Base-by-base conservation (phyloP, 2,888 invertebrate genomes). In the Oeneis ivallda region DNA sequence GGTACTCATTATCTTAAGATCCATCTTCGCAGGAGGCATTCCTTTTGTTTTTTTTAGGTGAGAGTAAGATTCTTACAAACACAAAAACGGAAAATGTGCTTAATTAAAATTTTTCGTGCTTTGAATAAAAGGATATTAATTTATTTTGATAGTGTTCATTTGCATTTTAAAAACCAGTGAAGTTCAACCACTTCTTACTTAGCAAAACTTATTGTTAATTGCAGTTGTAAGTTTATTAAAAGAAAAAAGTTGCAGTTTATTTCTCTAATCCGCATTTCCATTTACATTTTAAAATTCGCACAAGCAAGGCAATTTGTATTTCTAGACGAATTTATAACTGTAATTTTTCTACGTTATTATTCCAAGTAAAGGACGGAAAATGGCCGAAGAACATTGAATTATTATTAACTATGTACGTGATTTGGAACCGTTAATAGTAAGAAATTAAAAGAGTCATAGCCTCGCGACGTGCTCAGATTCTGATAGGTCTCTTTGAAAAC, bases 1-100 rank as follows among this genome's bases (percentile, higher is more conserved):
- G 50, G 60, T 61, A 52, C 50, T 67, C 64, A 67, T 67, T 67
- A 64, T 57, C 61, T 64, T 67, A 67, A 67, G 60, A 60, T 49
- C 39, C 39, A 41, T 56, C 56, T 56, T 41, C 19, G 54, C 39
- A 54, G 39, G 2, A 56, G 19, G 56, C 41, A 56, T 56, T 56
- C 19, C 19, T 19, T 19, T 13, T 19, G 37, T 54, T 54, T 17
- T 54, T 15, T 54, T 47, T 47, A 47, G 47, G 19, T 6, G 19
- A 41, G 41, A 41, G 19, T 13, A 56, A 56, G 19, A 41, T 56
- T 17, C 19, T 56, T 19, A 41, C 41, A 41, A 56, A 41, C 6
- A 15, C 11, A 15, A 34, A 58, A 58, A 3, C 26, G 34, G 32
- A 47, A 58, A 58, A 58, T 56, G 39, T 39, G 17, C 13, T 56